Evolutionary conservation across 1,140 invertebrate species (phyloP).

Genomic region (Formica exsecta): DNA sequence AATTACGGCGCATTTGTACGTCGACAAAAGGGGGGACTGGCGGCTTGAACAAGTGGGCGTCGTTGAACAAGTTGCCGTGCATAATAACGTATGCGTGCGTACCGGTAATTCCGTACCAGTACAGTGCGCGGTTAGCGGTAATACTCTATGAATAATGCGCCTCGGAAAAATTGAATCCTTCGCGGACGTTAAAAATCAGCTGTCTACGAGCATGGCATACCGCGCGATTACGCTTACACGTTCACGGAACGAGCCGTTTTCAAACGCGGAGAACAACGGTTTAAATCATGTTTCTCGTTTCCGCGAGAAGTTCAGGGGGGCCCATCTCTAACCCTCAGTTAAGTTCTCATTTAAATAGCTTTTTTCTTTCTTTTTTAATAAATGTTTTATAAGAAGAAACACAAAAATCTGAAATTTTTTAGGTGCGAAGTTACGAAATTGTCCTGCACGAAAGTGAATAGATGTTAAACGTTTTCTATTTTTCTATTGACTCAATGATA

Average conservation of each 20-base stretch:
- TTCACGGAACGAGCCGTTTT: not conserved
- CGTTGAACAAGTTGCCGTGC: conserved; percentile 60
- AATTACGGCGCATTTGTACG: conserved; percentile 59
- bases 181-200: conserved; percentile 26
- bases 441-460: not conserved
- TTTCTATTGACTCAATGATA: not conserved
- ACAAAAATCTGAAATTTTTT: not conserved
- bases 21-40: conserved; percentile 53
- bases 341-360: not conserved
- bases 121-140: conserved; percentile 40
- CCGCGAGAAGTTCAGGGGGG: not conserved
- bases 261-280: not conserved
- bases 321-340: not conserved
- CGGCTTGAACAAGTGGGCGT: conserved; percentile 48
- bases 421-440: too few species aligned
- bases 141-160: conserved; percentile 58
- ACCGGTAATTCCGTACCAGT: conserved; percentile 47
- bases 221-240: conserved; percentile 3
- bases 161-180: conserved; percentile 46
- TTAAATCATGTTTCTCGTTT: conserved; percentile 5
- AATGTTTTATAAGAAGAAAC: not conserved
- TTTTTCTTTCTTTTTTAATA: not conserved
- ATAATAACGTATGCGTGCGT: conserved; percentile 55
- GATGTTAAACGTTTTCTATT: too few species aligned
- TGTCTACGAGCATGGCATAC: not conserved